Base-by-base conservation (phyloP, 2,888 invertebrate genomes). In the Troides aeacus region DNA sequence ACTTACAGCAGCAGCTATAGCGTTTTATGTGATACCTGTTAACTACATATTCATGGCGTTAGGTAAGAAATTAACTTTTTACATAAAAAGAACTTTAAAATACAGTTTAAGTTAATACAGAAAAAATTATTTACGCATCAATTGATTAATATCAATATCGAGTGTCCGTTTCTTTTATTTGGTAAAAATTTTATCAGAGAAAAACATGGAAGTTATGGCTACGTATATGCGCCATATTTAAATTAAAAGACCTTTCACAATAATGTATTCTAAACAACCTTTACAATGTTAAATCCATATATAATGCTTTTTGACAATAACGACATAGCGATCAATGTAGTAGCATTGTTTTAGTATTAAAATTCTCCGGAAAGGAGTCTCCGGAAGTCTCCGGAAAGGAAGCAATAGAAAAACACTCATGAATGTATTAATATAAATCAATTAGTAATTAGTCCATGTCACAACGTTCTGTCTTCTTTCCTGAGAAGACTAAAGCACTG, bases 11-110 rank as follows among this genome's bases (percentile, higher is more conserved):
- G 77, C 81, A 2, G 80, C 90, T 0, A 67, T 84, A 56, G 86
- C 81, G 1, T 76, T 92, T 39, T 92, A 88, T 76, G n/a, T 90
- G 6, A 79, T 92, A 71, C 91, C 91, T 59, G 78, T 84, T 56
- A 89, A 90, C 76, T 92, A 90, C 75, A 75, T 92, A 73, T 87
- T 92, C 72, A 92, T 92, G 89, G 87, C 84, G 64, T 78, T 90
- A 75, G 92, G 92, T 92, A 79, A 78, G 87, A 74, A 15, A 17
- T 59, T 57, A n/a, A n/a, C 18, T 6, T 53, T 53, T 53, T 53
- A 7, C 3, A 15, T 30, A 46, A 42, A 12, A 46, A 46, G 1
- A 46, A 46, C 15, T 12, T 15, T 46, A 15, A 46, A 4, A 53
- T n/a, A 0, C 53, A 53, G 53, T 53, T 53, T 53, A n/a, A n/a